Evolutionary conservation across 2,113 vertebrate genomes (phyloP).

Genomic region (Zapornia atra): DNA sequence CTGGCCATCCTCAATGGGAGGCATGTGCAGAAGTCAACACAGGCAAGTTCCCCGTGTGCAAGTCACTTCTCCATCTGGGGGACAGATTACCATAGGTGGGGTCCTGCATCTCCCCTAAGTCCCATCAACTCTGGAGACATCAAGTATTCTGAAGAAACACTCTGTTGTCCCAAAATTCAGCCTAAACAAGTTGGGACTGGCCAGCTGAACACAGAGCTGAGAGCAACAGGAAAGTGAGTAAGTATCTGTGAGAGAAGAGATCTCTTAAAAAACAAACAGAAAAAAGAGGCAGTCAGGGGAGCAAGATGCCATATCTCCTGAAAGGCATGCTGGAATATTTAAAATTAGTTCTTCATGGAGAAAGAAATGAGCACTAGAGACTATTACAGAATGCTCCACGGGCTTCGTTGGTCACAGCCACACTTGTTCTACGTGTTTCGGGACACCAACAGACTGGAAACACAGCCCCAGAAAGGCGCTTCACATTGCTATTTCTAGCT

Average conservation of each 20-base stretch:
- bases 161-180: background rate
- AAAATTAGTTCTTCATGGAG: background rate
- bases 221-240: background rate
- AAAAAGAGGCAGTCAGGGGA: background rate
- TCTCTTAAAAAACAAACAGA: background rate
- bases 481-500: background rate
- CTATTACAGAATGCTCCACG: background rate
- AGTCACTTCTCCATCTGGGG: background rate
- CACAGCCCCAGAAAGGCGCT: background rate
- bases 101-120: background rate
- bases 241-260: background rate
- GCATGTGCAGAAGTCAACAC: background rate
- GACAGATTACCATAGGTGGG: accelerated
- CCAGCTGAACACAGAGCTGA: background rate
- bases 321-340: background rate
- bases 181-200: background rate
- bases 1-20: background rate
- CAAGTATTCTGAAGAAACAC: background rate
- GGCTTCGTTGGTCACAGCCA: background rate
- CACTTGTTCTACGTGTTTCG: background rate
- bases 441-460: background rate
- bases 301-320: background rate
- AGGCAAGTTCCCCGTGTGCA: accelerated
- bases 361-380: background rate
- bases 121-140: background rate